These are phyloP conservation scores for Xanthostigma xanthostigma DNA, from an alignment of 2,888 invertebrate species.

Conservation along the genomic window DNA sequence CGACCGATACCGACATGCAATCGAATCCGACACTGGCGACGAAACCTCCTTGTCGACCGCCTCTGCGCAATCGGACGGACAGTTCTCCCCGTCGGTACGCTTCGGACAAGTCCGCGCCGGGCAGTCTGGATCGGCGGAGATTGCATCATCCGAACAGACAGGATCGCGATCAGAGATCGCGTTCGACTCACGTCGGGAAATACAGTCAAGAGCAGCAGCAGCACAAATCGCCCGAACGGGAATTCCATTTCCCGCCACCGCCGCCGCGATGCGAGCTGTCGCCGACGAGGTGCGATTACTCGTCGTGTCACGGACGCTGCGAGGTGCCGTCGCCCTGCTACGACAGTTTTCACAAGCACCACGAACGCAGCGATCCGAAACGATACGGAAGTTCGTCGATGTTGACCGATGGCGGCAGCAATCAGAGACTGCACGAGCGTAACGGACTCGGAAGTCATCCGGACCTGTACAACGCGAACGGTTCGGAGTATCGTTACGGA, in stretches of 20 bases:
- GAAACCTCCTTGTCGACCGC: slow-evolving; percentile 7
- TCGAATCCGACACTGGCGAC: neutral
- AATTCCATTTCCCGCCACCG: slow-evolving; percentile 6
- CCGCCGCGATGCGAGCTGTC: slow-evolving; percentile 3
- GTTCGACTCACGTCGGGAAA: slow-evolving; percentile 40
- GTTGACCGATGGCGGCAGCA: slow-evolving; percentile 21
- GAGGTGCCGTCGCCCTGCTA: slow-evolving; percentile 23
- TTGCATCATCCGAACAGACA: slow-evolving; percentile 33
- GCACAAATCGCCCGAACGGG: neutral
- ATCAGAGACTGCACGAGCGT: slow-evolving; percentile 14
- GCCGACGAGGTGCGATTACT: neutral
- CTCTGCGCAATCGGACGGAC: slow-evolving; percentile 12
- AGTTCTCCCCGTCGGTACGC: slow-evolving; percentile 18
- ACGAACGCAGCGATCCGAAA: slow-evolving; percentile 33
- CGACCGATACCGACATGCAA: neutral
- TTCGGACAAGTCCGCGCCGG: slow-evolving; percentile 28
- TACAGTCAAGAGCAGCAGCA: slow-evolving; percentile 16
- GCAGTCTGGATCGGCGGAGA: slow-evolving; percentile 41
- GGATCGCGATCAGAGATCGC: slow-evolving; percentile 48
- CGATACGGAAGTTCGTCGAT: slow-evolving; percentile 32
- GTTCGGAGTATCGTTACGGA: neutral
- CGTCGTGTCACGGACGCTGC: neutral
- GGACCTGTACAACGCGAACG: slow-evolving; percentile 20
- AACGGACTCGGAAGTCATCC: slow-evolving; percentile 25
- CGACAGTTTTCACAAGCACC: slow-evolving; percentile 42